A percentile compares a stretch with the other conserved stretches of the same genome.
Evolutionary conservation across 37 sponge, comb jelly and placozoan species (phyloP).

Genomic region (Bolinopsis microptera): DNA sequence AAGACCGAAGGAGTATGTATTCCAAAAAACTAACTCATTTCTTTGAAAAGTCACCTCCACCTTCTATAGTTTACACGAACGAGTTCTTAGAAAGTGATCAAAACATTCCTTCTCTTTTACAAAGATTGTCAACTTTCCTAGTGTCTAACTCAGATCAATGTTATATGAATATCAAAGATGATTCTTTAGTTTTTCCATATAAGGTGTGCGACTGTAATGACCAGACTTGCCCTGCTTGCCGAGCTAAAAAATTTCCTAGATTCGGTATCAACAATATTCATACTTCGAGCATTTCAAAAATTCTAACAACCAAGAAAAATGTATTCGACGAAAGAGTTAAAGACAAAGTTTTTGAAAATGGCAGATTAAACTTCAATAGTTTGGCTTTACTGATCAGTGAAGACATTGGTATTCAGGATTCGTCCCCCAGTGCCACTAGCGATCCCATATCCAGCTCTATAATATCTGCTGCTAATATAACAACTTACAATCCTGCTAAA

Average conservation of each 20-base stretch:
- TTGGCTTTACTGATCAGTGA: neutral
- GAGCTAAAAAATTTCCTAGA: neutral
- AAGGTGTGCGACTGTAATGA: neutral
- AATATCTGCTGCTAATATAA: neutral
- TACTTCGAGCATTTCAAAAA: neutral
- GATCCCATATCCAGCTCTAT: neutral
- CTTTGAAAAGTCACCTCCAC: neutral
- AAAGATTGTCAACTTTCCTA: neutral
- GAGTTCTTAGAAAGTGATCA: neutral
- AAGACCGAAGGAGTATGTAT: neutral
- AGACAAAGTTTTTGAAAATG: neutral
- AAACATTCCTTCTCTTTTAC: neutral
- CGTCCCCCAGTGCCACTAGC: neutral
- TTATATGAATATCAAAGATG: too few species aligned
- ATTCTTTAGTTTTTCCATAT: neutral
- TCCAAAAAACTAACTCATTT: neutral
- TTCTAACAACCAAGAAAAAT: neutral
- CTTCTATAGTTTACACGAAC: neutral
- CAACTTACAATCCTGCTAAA: neutral
- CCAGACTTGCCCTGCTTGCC: neutral
- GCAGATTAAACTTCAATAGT: neutral
- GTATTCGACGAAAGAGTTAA: neutral
- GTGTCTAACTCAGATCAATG: too few species aligned
- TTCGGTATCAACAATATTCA: slow-evolving; percentile 5
- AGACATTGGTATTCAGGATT: neutral